These are phyloP conservation scores for Ptychochromis oligacanthus DNA, from an alignment of 2,113 vertebrate genomes.

Conservation along the genomic window DNA sequence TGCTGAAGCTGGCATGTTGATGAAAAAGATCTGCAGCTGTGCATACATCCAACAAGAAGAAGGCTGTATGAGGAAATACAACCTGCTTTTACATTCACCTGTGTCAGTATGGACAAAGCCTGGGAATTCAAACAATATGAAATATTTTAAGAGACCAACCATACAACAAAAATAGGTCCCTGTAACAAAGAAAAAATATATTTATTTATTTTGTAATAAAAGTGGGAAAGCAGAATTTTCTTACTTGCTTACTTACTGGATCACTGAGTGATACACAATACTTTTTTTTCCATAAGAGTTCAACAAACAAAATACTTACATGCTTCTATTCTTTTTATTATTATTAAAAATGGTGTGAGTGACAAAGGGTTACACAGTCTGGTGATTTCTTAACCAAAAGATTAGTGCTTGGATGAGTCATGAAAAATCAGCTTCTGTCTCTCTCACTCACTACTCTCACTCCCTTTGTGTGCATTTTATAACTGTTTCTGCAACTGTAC, in stretches of 20 bases:
- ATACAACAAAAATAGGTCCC: background rate
- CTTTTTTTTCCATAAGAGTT: too few relatives aligned
- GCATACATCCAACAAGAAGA: background rate
- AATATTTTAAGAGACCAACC: background rate
- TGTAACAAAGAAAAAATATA: background rate
- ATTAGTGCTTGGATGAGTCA: background rate
- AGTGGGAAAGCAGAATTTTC: background rate
- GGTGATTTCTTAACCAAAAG: background rate
- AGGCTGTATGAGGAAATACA: background rate
- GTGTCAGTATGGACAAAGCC: background rate
- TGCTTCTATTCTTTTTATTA: too few relatives aligned
- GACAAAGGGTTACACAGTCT: background rate
- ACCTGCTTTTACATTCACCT: background rate
- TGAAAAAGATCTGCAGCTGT: background rate
- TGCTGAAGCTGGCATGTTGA: background rate
- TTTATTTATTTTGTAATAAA: background rate
- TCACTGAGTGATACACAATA: background rate
- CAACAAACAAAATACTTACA: too few relatives aligned
- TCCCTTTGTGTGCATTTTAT: accelerated
- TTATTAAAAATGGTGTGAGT: too few relatives aligned
- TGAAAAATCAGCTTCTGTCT: background rate
- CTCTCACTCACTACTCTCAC: background rate
- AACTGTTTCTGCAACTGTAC: background rate
- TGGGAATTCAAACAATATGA: background rate
- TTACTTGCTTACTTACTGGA: background rate